Conservation (phyloP, 2,113 vertebrate genomes). For the Myotis davidii region DNA sequence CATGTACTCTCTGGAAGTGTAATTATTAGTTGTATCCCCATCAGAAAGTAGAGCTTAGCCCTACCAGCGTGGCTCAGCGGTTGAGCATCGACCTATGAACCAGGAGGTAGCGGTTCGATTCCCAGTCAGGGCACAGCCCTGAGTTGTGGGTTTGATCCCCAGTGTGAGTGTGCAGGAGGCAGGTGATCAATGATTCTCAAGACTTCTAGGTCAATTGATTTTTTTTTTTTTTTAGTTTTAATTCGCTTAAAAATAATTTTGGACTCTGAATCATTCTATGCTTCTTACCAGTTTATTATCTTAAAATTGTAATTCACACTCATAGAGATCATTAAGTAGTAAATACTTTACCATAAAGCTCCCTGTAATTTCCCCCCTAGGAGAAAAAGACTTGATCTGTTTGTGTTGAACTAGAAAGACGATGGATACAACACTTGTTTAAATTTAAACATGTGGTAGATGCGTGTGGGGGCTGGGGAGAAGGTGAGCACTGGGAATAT, state of each 20-base stretch:
- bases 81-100: background rate
- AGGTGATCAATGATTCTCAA: background rate
- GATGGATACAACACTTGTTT: background rate
- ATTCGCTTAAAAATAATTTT: conserved; percentile 26
- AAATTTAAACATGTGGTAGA: background rate
- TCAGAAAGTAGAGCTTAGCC: background rate
- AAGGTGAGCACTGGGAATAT: background rate
- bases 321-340: background rate
- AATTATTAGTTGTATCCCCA: background rate
- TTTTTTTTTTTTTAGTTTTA: background rate
- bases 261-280: background rate
- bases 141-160: background rate
- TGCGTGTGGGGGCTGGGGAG: no score
- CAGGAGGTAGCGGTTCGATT: background rate
- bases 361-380: background rate
- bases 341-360: conserved; percentile 23
- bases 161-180: background rate
- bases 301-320: background rate
- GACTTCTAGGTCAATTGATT: background rate
- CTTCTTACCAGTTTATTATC: background rate
- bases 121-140: background rate
- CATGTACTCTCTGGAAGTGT: background rate
- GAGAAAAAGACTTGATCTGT: background rate
- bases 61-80: background rate
- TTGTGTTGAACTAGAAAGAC: background rate